Percentiles rank a stretch among this genome's conserved stretches.
Conservation (phyloP, 2,113 vertebrate genomes). For the Xenopus borealis region DNA sequence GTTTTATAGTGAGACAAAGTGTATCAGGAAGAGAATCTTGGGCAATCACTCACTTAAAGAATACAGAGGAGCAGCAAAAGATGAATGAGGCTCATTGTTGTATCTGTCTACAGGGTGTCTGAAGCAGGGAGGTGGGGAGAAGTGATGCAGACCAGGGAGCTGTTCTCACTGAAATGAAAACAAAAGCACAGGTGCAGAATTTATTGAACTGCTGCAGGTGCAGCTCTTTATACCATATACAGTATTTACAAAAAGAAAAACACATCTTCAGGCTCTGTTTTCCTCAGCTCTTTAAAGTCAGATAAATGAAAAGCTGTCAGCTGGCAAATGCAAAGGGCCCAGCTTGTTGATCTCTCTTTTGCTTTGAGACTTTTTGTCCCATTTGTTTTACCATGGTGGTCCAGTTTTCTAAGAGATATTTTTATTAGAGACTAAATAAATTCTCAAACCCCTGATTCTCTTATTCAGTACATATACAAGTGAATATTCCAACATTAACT, state of each 20-base stretch:
- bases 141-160: conserved; percentile 57
- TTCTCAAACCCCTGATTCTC: too few relatives aligned
- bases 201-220: conserved; percentile 51
- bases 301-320: conserved; percentile 29
- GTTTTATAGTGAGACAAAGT: conserved; percentile 40
- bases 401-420: conserved; percentile 2
- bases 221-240: conserved; percentile 47
- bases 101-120: conserved; percentile 46
- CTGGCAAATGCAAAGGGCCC: conserved; percentile 30
- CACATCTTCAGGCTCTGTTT: conserved; percentile 41
- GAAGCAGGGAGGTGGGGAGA: conserved; percentile 56
- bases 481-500: too few relatives aligned
- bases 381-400: conserved; percentile 30
- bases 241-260: conserved; percentile 58
- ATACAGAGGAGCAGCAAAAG: conserved; percentile 31
- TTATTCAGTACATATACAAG: too few relatives aligned
- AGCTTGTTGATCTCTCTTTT: conserved; percentile 48
- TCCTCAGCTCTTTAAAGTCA: conserved; percentile 40
- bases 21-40: conserved; percentile 35
- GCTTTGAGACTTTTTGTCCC: conserved; percentile 49
- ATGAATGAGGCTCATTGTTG: conserved; percentile 43
- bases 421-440: neutral
- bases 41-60: conserved; percentile 28
- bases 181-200: conserved; percentile 69
- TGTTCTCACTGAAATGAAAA: conserved; percentile 60